Evolutionary conservation across 2,888 invertebrate genomes (phyloP), one percentile per base, ranked within the genome.

Genomic region (Cyaniris semiargus): DNA sequence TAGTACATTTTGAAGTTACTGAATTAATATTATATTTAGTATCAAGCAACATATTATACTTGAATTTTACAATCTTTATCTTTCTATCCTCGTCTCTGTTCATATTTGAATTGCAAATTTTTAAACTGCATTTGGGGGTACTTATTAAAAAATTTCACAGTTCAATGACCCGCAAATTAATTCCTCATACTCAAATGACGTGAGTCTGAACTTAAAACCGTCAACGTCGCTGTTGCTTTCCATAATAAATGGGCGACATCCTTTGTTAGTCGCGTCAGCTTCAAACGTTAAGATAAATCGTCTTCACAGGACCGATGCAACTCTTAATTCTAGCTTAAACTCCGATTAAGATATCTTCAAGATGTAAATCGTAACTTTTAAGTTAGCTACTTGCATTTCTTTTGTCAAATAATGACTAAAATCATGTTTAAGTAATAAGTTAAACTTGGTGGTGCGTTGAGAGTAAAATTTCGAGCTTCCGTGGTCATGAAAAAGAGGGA

Each of bases 231-330:
- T 79, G 81, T 80, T 79, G 79, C 80, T 80, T 79, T 77, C 77
- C 78, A 80, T 81, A 80, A 81, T 77, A 82, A 83, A 81, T 79
- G 80, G 78, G 78, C 76, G 80, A 76, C 76, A 72, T 76, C 76
- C 81, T 81, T 82, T 81, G 82, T 83, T 81, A 80, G 78, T 77
- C 78, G 78, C 79, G 82, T 83, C 82, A 82, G 78, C 78, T 79
- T 81, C 83, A 83, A 82, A 81, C 80, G 82, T 77, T 79, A 79
- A 83, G 84, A 83, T 84, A 82, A 83, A 84, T 84, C 78, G 83
- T 81, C 78, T 76, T 70, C 75, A 78, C 76, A 66, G 79, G 70
- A 70, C 79, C 77, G 80, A 76, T 76, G 74, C 38, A 58, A 78
- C 78, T 5, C 21, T 78, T 77, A 71, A 78, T 75, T 76, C 70